Evolutionary conservation across 1,140 invertebrate genomes (phyloP), one percentile per base, ranked within the genome.

Genomic region (Leptoteleia sp.): DNA sequence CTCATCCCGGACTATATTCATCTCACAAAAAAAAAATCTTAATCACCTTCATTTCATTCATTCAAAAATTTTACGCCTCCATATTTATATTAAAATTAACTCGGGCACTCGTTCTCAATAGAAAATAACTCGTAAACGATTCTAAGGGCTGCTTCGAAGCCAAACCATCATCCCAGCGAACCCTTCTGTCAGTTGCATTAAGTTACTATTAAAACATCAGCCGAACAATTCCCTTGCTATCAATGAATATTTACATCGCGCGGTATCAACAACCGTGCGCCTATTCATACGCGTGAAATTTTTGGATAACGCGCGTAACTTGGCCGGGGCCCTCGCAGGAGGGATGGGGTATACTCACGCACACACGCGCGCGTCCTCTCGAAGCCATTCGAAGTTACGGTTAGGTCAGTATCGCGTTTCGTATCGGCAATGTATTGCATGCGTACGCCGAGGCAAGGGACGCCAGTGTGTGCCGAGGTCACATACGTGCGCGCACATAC

Each of bases 321-420:
- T 2, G 2, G 19, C 19, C 22, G n/a, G 33, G 4, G 40, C 13
- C 15, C 27, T 5, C 8, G 4, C 12, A 35, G 11, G 16, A 42
- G 13, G n/a, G n/a, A n/a, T n/a, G n/a, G n/a, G n/a, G n/a, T n/a
- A n/a, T 16, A 37, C 38, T 9, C 40, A 55, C 48, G 33, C 40
- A 33, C 31, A 38, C 48, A 37, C 40, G 12, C 45, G 22, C 38
- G 19, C 55, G 55, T 59, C 45, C 54, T 67, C 48, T 68, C 64
- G 65, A 77, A 71, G 64, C 73, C 50, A 45, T 70, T 65, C 42
- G 59, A 55, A 77, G 75, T 77, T 76, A 70, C 67, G 67, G 75
- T 77, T 77, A 72, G 76, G 76, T 79, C 76, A 79, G 76, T 79
- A 79, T 73, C 76, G 76, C 68, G 54, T 79, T 79, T 79, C 76